These are phyloP conservation scores for Rotaria macrura DNA, from an alignment of 2,888 invertebrate species.

Conservation along the genomic window DNA sequence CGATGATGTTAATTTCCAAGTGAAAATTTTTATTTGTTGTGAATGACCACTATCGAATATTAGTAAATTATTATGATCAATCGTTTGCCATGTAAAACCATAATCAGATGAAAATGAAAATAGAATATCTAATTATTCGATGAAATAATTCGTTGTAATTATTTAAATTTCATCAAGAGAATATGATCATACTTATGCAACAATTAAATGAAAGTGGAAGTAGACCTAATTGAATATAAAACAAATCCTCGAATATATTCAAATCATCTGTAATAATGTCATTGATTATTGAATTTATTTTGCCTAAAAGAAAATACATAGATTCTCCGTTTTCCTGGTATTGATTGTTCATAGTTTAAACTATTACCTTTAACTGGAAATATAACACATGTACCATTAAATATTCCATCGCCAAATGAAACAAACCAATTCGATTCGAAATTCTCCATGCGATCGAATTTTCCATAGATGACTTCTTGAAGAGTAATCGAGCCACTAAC, in stretches of 20 bases:
- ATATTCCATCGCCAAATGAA: neutral
- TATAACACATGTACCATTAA: neutral
- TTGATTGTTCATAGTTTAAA: too few relatives aligned
- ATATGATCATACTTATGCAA: neutral
- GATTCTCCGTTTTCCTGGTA: too few relatives aligned
- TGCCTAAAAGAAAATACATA: neutral
- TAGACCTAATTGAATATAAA: neutral
- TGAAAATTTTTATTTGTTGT: neutral
- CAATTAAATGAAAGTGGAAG: neutral
- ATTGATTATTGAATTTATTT: neutral
- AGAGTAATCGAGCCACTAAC: neutral
- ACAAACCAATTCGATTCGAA: neutral
- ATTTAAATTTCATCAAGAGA: neutral
- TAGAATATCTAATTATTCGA: neutral
- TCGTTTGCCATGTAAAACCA: neutral
- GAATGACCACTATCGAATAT: neutral
- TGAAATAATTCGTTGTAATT: too few relatives aligned
- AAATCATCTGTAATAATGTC: conserved; percentile 12
- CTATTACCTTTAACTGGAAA: neutral
- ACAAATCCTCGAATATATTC: neutral
- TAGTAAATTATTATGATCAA: neutral
- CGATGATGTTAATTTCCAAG: neutral
- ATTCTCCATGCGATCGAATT: neutral
- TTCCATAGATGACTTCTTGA: neutral
- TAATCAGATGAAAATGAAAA: neutral